Evolutionary conservation across 2,113 vertebrate species (phyloP).

Genomic region (Dromiciops gliroides): DNA sequence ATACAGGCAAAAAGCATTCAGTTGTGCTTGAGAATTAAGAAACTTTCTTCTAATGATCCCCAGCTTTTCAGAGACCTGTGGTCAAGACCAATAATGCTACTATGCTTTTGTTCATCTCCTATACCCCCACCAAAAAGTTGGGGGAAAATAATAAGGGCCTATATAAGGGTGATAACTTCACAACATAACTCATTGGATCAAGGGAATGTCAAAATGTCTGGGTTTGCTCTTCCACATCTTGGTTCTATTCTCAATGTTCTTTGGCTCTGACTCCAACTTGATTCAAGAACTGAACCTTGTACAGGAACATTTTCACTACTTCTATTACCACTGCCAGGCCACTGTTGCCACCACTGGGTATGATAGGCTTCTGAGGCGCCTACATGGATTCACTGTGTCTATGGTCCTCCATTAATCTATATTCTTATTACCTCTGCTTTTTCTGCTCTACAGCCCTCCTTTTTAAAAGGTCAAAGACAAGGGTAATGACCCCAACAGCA

Average conservation of each 20-base stretch:
- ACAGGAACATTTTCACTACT: not conserved
- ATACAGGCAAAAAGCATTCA: too few species aligned
- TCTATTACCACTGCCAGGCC: not conserved
- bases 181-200: not conserved
- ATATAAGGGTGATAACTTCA: not conserved
- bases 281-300: not conserved
- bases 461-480: not conserved
- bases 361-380: not conserved
- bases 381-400: not conserved
- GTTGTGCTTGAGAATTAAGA: too few species aligned
- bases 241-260: not conserved
- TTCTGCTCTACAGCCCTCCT: not conserved
- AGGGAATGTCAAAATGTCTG: not conserved
- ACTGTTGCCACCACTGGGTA: not conserved
- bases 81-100: not conserved
- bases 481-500: not conserved
- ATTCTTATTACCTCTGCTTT: not conserved
- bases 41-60: too few species aligned
- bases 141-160: not conserved
- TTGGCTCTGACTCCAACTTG: not conserved
- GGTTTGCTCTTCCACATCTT: not conserved
- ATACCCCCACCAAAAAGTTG: not conserved
- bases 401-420: not conserved
- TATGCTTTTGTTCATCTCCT: not conserved
- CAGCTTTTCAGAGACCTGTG: too few species aligned